A percentile compares a stretch with the other conserved stretches of the same genome.
Evolutionary conservation across 2,797 vertebrate species (phyloP).

Genomic region (Peromyscus melanophrys): DNA sequence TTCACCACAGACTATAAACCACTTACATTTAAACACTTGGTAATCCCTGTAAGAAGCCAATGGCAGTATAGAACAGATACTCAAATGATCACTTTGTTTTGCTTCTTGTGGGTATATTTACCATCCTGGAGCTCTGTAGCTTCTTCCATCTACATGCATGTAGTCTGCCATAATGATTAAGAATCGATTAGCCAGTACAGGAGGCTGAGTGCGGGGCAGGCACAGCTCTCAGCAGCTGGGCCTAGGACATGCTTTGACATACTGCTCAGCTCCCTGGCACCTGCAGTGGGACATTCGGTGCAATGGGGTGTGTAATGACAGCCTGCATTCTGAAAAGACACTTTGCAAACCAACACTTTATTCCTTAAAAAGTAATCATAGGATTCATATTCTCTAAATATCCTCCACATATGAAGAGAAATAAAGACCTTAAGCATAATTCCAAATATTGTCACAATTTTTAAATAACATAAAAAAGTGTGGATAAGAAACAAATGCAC

Average conservation of each 20-base stretch:
- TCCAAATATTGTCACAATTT: background rate
- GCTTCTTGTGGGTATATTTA: background rate
- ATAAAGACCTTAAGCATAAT: conserved; percentile 34
- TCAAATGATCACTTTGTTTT: background rate
- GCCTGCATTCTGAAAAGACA: background rate
- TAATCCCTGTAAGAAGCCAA: background rate
- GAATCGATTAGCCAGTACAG: background rate
- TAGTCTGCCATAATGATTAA: background rate
- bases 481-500: background rate
- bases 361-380: background rate
- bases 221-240: background rate
- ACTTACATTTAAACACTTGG: conserved; percentile 28
- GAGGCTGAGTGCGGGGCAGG: background rate
- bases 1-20: background rate
- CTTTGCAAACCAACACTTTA: conserved; percentile 20
- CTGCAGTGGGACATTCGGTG: background rate
- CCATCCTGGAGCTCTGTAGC: background rate
- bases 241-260: background rate
- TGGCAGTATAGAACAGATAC: background rate
- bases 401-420: background rate
- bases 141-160: background rate
- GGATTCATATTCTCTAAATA: conserved; percentile 14
- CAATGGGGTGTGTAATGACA: background rate
- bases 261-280: background rate
- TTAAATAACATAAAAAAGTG: background rate